A percentile compares a stretch with the other conserved stretches of the same genome.
Evolutionary conservation across 2,797 vertebrate genomes (phyloP).

Genomic region (Artibeus jamaicensis): DNA sequence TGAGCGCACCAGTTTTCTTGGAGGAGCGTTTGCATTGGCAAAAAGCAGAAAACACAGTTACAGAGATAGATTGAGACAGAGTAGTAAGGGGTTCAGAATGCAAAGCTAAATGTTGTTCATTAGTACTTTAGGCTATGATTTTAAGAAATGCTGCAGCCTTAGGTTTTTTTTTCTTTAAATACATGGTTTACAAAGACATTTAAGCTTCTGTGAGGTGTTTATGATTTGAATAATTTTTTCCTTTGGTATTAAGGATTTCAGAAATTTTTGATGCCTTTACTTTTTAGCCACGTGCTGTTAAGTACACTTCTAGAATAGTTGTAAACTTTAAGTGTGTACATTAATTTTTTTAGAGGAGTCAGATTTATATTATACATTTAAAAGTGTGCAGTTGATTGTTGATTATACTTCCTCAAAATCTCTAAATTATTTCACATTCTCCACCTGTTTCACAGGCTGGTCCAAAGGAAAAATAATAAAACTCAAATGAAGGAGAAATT

Average conservation of each 20-base stretch:
- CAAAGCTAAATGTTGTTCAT: background rate
- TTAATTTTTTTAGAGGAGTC: slow-evolving; percentile 12
- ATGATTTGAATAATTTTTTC: background rate
- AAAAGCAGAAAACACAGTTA: slow-evolving; percentile 9
- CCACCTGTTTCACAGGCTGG: background rate
- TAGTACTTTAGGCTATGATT: slow-evolving; percentile 7
- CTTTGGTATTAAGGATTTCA: background rate
- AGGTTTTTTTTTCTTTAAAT: background rate
- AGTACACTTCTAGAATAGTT: background rate
- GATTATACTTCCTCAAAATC: background rate
- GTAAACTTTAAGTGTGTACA: background rate
- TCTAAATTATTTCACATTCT: slow-evolving; percentile 15
- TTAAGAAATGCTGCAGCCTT: background rate
- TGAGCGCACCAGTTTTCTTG: background rate
- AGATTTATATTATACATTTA: slow-evolving; percentile 30
- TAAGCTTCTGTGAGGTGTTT: slow-evolving; percentile 5
- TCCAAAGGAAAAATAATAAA: background rate
- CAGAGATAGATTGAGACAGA: background rate
- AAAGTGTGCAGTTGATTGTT: background rate
- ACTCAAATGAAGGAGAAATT: slow-evolving; percentile 1
- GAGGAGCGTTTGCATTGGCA: background rate
- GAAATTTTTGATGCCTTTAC: slow-evolving; percentile 26
- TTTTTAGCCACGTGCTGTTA: background rate
- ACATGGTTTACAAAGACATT: background rate
- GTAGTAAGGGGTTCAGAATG: background rate